Conservation (phyloP, 35 echinoderm and acorn worm species). For the Anneissia japonica region DNA sequence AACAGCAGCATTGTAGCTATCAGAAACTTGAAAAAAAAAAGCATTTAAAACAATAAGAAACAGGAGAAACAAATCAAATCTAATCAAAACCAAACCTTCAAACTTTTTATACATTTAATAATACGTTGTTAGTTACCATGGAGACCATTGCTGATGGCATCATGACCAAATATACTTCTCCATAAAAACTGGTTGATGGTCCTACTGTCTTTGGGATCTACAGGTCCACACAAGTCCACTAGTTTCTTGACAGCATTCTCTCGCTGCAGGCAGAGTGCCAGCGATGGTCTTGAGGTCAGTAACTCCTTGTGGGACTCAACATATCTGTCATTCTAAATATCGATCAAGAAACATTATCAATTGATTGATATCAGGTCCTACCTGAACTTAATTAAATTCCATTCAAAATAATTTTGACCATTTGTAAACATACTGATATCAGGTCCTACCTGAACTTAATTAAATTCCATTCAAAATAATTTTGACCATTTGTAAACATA, state of each 20-base stretch:
- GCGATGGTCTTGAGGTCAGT: slow-evolving; percentile 59
- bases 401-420: no score
- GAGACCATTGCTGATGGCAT: slow-evolving; percentile 85
- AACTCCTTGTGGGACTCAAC: slow-evolving; percentile 37
- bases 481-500: no score
- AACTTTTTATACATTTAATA: background rate
- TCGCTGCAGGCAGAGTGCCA: slow-evolving; percentile 70
- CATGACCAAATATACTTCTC: slow-evolving; percentile 80
- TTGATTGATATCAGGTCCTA: no score
- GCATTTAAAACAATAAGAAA: slow-evolving; percentile 7
- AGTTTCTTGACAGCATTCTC: slow-evolving; percentile 95
- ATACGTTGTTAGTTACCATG: slow-evolving; percentile 45
- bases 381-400: no score
- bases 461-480: no score
- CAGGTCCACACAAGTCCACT: slow-evolving; percentile 64
- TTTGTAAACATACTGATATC: no score
- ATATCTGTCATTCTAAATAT: background rate
- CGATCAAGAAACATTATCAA: no score
- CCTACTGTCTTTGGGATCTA: slow-evolving; percentile 63
- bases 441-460: no score
- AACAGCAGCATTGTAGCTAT: slow-evolving; percentile 58
- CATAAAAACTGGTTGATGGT: slow-evolving; percentile 78
- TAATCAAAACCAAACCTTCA: background rate
- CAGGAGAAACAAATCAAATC: background rate
- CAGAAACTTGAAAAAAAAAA: slow-evolving; percentile 41